phyloP scores from a whole-genome alignment of 2,797 vertebrate genomes.

The Tolypeutes matacus region DNA sequence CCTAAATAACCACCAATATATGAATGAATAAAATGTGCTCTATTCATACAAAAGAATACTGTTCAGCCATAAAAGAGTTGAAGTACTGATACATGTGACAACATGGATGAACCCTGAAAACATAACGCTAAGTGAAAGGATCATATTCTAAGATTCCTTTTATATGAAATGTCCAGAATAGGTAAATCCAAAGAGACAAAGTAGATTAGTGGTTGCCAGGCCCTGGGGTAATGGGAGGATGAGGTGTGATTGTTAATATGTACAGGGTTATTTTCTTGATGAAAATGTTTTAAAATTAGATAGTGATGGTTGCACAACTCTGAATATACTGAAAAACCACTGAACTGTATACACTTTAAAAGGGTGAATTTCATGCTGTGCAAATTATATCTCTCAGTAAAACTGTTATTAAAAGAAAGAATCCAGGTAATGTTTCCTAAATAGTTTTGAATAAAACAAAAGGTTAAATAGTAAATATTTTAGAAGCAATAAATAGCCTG shows the following conservation, averaged over 20 bases:
- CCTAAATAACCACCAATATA: not conserved
- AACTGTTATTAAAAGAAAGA: not conserved
- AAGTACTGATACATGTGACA: not conserved
- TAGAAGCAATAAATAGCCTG: not conserved
- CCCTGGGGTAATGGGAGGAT: not conserved
- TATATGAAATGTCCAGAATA: not conserved
- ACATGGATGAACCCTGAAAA: not conserved
- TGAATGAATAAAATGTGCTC: not conserved
- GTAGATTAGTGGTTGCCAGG: not conserved
- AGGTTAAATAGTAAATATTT: not conserved
- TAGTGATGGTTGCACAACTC: too few relatives aligned
- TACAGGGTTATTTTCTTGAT: not conserved
- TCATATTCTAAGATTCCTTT: not conserved
- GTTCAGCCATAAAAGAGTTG: not conserved
- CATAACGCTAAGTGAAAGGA: not conserved
- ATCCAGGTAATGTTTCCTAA: too few relatives aligned
- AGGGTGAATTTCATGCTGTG: too few relatives aligned
- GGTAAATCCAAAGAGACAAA: not conserved
- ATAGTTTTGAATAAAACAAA: too few relatives aligned
- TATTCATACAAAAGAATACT: not conserved
- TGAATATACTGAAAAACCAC: too few relatives aligned
- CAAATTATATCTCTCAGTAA: not conserved
- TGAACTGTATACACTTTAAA: too few relatives aligned
- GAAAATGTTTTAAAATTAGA: not conserved
- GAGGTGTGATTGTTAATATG: not conserved